Base-by-base conservation (phyloP, 2,888 invertebrate genomes). In the Spisula subtruncata region DNA sequence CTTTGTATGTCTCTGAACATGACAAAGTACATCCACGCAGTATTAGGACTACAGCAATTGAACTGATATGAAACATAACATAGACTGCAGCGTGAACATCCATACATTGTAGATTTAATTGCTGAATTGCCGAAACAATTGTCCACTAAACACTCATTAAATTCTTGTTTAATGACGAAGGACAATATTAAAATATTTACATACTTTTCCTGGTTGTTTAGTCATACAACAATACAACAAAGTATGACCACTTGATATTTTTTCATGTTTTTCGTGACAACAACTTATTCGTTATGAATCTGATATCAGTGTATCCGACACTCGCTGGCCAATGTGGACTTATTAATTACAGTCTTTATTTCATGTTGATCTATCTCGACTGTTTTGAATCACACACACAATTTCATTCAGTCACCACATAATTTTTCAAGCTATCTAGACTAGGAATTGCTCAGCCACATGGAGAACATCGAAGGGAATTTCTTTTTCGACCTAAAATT, bases 1-100 rank as follows among this genome's bases (percentile, higher is more conserved):
- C 81, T 85, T 88, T 85, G 56, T 88, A 80, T 20, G 18, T 71
- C 71, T 54, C 54, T 54, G 56, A 83, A 85, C 79, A 83, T 87
- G 56, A 66, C 75, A 75, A 32, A 35, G 35, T 75, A 75, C 35
- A 32, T 75, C 25, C 25, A 56, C 41, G 12, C 14, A 51, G 16
- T 51, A 51, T 16, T 51, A 12, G 51, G 16, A 51, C 12, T 16
- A 51, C 51, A 51, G 51, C 5, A 51, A 51, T 51, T 16, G n/a
- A 51, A 51, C n/a, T 66, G 60, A 66, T 66, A 66, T 25, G 60
- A 66, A 66, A 66, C 60, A 66, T 66, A 4, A 12, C 60, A 51
- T 51, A 16, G 41, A 16, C 51, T 51, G 14, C 12, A 8, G 51
- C n/a, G n/a, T 6, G 25, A 66, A 66, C 60, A 66, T 66, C 12